A percentile compares a stretch with the other conserved stretches of the same genome.
These are phyloP conservation scores for Corythornis cristatus DNA, from an alignment of 2,113 vertebrate species.

Conservation along the genomic window DNA sequence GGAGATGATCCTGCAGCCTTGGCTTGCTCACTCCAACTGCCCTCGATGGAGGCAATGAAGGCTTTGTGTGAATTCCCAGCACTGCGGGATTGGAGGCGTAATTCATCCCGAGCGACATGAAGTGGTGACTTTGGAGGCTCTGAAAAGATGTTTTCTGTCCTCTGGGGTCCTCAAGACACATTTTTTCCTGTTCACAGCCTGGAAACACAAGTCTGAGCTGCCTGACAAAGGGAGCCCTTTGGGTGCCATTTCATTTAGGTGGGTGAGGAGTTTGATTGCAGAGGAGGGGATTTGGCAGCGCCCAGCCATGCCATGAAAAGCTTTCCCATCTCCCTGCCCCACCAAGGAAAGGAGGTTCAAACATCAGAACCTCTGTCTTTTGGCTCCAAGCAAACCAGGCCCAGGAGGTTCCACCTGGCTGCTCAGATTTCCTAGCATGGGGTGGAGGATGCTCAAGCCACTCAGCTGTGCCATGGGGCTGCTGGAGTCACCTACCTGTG, in stretches of 20 bases:
- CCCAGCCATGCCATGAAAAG: neutral
- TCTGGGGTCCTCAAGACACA: neutral
- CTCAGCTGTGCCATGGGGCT: accelerated
- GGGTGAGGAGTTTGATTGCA: constrained; percentile 35
- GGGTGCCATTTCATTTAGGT: neutral
- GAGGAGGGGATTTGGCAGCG: neutral
- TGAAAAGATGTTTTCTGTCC: neutral
- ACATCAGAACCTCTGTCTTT: accelerated
- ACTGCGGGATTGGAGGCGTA: accelerated
- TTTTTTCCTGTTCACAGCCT: neutral
- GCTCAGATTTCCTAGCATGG: accelerated
- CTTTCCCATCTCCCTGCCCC: neutral
- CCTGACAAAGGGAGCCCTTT: neutral
- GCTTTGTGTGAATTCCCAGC: constrained; percentile 33
- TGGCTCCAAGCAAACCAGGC: accelerated
- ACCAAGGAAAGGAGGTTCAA: neutral
- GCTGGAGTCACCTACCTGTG: neutral
- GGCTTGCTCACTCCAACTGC: neutral
- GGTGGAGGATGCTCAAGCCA: neutral
- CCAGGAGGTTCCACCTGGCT: accelerated
- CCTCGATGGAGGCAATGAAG: neutral
- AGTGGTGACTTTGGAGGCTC: neutral
- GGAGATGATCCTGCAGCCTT: neutral
- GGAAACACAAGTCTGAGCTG: neutral
- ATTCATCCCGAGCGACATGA: neutral